A percentile compares a stretch with the other conserved stretches of the same genome.
These are phyloP conservation scores for Plecturocebus donacophilus DNA, from an alignment of 2,113 vertebrate species.

Conservation along the genomic window DNA sequence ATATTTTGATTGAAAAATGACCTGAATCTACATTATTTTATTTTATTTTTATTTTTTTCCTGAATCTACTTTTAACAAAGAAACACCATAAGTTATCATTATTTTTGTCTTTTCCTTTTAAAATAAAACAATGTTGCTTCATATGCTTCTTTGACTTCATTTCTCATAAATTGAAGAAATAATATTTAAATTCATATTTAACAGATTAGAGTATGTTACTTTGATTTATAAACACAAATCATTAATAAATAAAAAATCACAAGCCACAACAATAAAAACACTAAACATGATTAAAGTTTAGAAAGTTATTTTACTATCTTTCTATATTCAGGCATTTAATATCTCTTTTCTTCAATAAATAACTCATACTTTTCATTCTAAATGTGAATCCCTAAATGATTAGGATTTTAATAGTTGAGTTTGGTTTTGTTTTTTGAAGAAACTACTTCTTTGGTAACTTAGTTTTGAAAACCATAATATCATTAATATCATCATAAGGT, in stretches of 20 bases:
- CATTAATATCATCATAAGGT: not conserved
- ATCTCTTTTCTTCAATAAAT: not conserved
- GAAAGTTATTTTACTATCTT: slow-evolving; percentile 35
- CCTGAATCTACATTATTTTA: not conserved
- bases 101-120: not conserved
- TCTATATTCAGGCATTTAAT: not conserved
- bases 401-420: not conserved
- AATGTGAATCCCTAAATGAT: not conserved
- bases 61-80: not conserved
- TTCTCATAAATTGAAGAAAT: not conserved
- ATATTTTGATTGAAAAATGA: not conserved
- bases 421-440: not conserved
- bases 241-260: slow-evolving; percentile 25
- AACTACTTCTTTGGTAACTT: not conserved
- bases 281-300: not conserved
- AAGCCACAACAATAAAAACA: not conserved
- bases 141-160: not conserved
- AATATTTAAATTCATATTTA: not conserved
- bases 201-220: not conserved
- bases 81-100: not conserved
- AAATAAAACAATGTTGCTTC: not conserved
- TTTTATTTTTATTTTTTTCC: too few species aligned
- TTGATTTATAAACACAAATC: not conserved
- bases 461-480: not conserved
- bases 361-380: not conserved